Evolutionary conservation across 2,113 vertebrate genomes (phyloP), one percentile per base, ranked within the genome.

Genomic region (Antidorcas marsupialis): DNA sequence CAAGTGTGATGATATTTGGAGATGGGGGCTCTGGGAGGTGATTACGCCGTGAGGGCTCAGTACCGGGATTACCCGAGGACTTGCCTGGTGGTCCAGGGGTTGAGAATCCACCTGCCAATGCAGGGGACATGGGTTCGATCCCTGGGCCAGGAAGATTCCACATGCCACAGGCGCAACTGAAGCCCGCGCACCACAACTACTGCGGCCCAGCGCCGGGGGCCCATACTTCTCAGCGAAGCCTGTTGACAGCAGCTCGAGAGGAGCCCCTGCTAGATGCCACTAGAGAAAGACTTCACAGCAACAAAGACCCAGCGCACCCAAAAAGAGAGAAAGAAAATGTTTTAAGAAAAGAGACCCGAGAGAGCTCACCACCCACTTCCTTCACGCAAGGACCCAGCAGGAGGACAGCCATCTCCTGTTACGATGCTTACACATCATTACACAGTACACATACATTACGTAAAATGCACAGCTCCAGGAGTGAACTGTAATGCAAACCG

Each of bases 311-410:
- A 0, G 71, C 0, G 0, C 71, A 76, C 25, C 39, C 71, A 43
- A 76, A 39, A 43, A 43, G 39, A 43, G 14, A 67, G 60, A 64
- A n/a, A 39, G 36, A 71, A 23, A 39, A 39, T 3, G 36, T 74
- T 39, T 13, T 39, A 39, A 74, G 19, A 71, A 71, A 36, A 71
- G 15, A 50, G 59, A 59, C 33, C 36, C 17, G 1, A 33, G 33
- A 39, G 36, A 1, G 11, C 79, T 28, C 28, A 8, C 39, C 79
- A 30, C 39, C 4, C 2, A 1, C 50, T 36, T 81, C 25, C 10
- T 8, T 23, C 36, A 3, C 0, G 12, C 11, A 4, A 33, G 62
- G 52, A 62, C 36, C 88, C 7, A 60, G 78, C 1, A 23, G 8
- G 64, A 23, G 8, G 64, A 45, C 2, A 79, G 16, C 45, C 76